phyloP scores from a whole-genome alignment of 2,113 vertebrate species.

The Ciconia maguari region DNA sequence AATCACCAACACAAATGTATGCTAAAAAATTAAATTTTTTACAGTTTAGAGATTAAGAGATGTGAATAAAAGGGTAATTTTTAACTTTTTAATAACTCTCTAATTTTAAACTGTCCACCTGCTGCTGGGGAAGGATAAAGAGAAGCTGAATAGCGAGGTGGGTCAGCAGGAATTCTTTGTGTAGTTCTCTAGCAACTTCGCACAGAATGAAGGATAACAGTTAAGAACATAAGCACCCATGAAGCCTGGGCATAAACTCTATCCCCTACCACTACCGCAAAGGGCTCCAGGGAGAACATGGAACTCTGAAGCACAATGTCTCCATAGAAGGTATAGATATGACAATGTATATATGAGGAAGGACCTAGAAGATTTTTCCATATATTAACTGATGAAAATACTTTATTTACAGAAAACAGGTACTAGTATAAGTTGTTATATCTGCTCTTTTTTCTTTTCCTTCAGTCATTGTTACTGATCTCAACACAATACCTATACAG shows the following conservation, averaged over 20 bases:
- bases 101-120: background rate
- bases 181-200: background rate
- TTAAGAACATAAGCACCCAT: background rate
- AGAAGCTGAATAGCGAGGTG: background rate
- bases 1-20: background rate
- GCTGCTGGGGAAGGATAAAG: background rate
- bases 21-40: background rate
- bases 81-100: background rate
- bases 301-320: background rate
- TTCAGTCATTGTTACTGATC: background rate
- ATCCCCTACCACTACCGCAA: background rate
- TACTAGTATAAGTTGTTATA: background rate
- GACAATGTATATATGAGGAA: background rate
- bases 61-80: background rate
- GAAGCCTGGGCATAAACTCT: background rate
- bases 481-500: background rate
- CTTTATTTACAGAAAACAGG: background rate
- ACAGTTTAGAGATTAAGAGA: background rate
- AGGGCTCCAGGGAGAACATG: background rate
- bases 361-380: background rate
- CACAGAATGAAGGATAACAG: background rate
- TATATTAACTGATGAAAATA: background rate
- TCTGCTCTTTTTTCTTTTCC: background rate
- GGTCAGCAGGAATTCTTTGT: background rate
- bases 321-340: background rate